These are phyloP conservation scores for Euzophera pinguis DNA, from an alignment of 2,888 invertebrate genomes.

Conservation along the genomic window DNA sequence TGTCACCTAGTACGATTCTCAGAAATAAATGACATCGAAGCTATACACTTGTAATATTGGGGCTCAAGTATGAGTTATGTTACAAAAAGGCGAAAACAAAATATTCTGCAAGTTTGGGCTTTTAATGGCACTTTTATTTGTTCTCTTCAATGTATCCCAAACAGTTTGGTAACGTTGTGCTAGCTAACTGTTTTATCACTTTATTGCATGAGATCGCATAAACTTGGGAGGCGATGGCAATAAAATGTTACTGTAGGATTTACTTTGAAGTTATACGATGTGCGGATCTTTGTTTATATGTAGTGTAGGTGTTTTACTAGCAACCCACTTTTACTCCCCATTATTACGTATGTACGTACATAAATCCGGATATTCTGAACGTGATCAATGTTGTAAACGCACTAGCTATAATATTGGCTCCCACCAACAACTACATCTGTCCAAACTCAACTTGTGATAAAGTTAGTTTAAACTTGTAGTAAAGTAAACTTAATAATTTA, in stretches of 20 bases:
- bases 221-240: conserved; percentile 60
- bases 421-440: too few species aligned
- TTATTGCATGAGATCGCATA: conserved; percentile 75
- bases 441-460: too few species aligned
- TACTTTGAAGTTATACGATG: conserved; percentile 22
- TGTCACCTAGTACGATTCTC: not conserved
- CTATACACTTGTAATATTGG: conserved; percentile 23
- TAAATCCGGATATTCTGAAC: too few species aligned
- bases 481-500: too few species aligned
- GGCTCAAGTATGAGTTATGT: conserved; percentile 38
- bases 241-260: conserved; percentile 63
- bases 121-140: conserved; percentile 73
- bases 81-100: conserved; percentile 63
- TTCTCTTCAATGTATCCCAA: conserved; percentile 67
- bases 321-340: too few species aligned
- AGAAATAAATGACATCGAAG: not conserved
- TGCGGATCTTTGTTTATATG: not conserved
- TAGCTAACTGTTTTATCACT: conserved; percentile 77
- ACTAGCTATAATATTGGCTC: too few species aligned
- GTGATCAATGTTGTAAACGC: too few species aligned
- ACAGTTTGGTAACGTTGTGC: conserved; percentile 59
- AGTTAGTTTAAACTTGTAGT: too few species aligned
- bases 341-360: too few species aligned
- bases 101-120: conserved; percentile 64
- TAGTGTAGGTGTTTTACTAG: not conserved